Conservation (phyloP, 2,888 invertebrate species). For the Bombylius major region DNA sequence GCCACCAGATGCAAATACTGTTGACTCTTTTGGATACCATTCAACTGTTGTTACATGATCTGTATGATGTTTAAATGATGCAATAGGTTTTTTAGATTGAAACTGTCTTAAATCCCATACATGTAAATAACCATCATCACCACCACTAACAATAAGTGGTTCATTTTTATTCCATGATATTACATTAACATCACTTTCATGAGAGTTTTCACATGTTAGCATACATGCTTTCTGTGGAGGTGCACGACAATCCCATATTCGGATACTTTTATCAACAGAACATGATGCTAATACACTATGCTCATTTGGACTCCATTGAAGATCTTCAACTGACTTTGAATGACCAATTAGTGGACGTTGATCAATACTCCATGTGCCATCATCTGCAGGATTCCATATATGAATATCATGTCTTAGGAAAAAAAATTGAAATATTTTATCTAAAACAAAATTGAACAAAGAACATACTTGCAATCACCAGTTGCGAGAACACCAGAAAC, state of each 20-base stretch:
- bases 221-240: slow-evolving; percentile 82
- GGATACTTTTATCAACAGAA: slow-evolving; percentile 78
- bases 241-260: slow-evolving; percentile 91
- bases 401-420: slow-evolving; percentile 67
- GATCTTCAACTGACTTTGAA: slow-evolving; percentile 86
- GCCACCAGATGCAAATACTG: slow-evolving; percentile 85
- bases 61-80: slow-evolving; percentile 90
- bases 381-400: slow-evolving; percentile 76
- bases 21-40: slow-evolving; percentile 90
- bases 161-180: slow-evolving; percentile 92
- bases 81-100: slow-evolving; percentile 64
- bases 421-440: neutral
- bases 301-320: slow-evolving; percentile 98
- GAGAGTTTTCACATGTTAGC: slow-evolving; percentile 74
- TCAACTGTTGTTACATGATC: slow-evolving; percentile 90
- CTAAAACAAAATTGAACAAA: neutral
- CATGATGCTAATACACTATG: slow-evolving; percentile 76
- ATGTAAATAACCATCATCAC: slow-evolving; percentile 89
- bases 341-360: slow-evolving; percentile 81
- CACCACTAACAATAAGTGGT: slow-evolving; percentile 82
- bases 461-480: slow-evolving; percentile 60
- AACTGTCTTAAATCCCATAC: slow-evolving; percentile 93
- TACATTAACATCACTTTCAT: slow-evolving; percentile 89
- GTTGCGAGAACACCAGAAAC: slow-evolving; percentile 76
- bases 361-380: slow-evolving; percentile 77